Evolutionary conservation across 2,797 vertebrate genomes (phyloP).

Genomic region (Silurus aristotelis): DNA sequence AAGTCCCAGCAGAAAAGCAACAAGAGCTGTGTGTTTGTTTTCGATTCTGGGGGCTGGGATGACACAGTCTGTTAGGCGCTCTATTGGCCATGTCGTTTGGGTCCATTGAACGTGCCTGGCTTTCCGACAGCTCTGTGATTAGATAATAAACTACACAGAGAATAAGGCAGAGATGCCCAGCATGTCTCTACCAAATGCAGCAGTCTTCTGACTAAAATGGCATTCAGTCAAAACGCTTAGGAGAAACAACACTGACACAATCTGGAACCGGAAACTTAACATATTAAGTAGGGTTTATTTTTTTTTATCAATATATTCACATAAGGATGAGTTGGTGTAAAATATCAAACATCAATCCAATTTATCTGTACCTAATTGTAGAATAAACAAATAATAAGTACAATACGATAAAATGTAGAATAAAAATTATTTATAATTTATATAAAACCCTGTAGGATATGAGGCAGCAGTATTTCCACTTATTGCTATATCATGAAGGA

Average conservation of each 20-base stretch:
- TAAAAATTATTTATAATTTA: background rate
- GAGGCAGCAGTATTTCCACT: background rate
- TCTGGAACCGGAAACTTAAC: slow-evolving; percentile 45
- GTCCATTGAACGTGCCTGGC: slow-evolving; percentile 73
- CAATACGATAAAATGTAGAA: no score
- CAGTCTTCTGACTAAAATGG: slow-evolving; percentile 20
- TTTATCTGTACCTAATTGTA: slow-evolving; percentile 44
- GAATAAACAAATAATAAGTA: slow-evolving; percentile 25
- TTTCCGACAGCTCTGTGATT: slow-evolving; percentile 71
- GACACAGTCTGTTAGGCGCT: slow-evolving; percentile 80
- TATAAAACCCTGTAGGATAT: background rate
- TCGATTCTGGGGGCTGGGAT: slow-evolving; percentile 74
- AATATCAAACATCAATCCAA: slow-evolving; percentile 37
- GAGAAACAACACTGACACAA: slow-evolving; percentile 54
- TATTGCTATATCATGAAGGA: background rate
- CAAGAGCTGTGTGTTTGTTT: slow-evolving; percentile 73
- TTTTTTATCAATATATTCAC: slow-evolving; percentile 33
- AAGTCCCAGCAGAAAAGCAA: slow-evolving; percentile 60
- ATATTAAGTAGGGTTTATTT: slow-evolving; percentile 31
- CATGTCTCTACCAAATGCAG: slow-evolving; percentile 35
- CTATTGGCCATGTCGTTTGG: slow-evolving; percentile 79
- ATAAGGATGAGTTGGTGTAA: slow-evolving; percentile 31
- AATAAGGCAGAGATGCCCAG: slow-evolving; percentile 46
- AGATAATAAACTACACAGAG: slow-evolving; percentile 72
- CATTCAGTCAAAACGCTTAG: slow-evolving; percentile 45